Conservation (phyloP, 1,140 invertebrate species). For the Sinella curviseta region DNA sequence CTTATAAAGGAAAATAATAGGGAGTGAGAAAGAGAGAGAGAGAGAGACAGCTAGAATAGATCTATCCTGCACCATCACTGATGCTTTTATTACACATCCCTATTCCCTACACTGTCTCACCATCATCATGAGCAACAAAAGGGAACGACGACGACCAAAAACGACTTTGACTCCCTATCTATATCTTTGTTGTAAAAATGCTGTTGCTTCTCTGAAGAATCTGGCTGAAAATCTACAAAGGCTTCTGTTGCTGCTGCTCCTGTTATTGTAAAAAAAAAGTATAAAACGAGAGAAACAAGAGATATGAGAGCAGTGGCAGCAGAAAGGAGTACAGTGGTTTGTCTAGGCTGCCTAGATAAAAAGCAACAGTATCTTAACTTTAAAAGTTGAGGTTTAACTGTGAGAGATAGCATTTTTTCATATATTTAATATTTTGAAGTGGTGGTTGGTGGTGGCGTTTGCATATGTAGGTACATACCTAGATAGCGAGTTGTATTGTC, state of each 20-base stretch:
- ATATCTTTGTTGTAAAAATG: neutral
- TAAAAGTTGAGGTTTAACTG: neutral
- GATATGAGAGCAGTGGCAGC: neutral
- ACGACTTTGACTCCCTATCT: neutral
- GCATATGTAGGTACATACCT: no score
- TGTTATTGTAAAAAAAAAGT: neutral
- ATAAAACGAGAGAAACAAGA: neutral
- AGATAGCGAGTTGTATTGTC: conserved; percentile 18
- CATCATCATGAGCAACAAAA: neutral
- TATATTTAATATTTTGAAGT: no score
- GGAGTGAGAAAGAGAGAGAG: neutral
- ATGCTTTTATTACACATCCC: neutral
- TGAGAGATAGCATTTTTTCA: neutral
- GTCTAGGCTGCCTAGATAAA: no score
- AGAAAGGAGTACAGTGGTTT: no score
- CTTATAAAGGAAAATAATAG: neutral
- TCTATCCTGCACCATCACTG: neutral
- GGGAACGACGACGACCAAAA: no score
- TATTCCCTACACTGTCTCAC: neutral
- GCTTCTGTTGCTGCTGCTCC: neutral
- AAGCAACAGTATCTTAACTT: conserved; percentile 9
- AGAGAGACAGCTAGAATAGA: neutral
- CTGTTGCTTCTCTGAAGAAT: neutral
- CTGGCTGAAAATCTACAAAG: no score
- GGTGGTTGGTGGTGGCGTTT: no score